Conservation (phyloP, 2,888 invertebrate species). For the Syrista parreyssii region DNA sequence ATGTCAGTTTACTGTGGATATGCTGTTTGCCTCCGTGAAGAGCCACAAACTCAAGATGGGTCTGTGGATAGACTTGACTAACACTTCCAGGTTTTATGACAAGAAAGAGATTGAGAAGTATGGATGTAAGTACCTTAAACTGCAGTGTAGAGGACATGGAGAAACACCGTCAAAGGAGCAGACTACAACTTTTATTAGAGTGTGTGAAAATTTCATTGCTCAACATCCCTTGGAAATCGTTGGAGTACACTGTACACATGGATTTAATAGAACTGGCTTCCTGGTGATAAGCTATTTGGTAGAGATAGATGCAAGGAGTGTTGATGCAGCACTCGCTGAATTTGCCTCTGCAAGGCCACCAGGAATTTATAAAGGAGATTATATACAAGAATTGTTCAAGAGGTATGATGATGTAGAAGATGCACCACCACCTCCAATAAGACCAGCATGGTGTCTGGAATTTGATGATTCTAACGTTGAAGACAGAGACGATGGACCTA, state of each 20-base stretch:
- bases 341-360: conserved; percentile 86
- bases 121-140: conserved; percentile 86
- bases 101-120: conserved; percentile 79
- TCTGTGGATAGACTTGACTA: conserved; percentile 96
- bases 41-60: conserved; percentile 87
- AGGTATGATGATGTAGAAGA: conserved; percentile 82
- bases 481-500: conserved; percentile 44
- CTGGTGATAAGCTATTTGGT: conserved; percentile 92
- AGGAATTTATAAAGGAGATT: conserved; percentile 98
- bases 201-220: conserved; percentile 82
- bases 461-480: conserved; percentile 49
- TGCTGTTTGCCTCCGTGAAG: conserved; percentile 86
- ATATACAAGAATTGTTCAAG: conserved; percentile 86
- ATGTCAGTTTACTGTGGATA: conserved; percentile 86
- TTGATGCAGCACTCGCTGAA: conserved; percentile 84
- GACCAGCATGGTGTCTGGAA: conserved; percentile 91
- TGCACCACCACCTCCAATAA: conserved; percentile 75
- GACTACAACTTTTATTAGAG: conserved; percentile 82
- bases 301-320: conserved; percentile 82
- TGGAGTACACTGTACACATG: conserved; percentile 96
- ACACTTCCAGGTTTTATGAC: conserved; percentile 93
- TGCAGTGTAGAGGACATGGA: conserved; percentile 91
- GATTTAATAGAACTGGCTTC: conserved; percentile 98
- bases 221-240: conserved; percentile 80
- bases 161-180: conserved; percentile 91